Evolutionary conservation across 2,113 vertebrate species (phyloP).

Genomic region (Lates calcarifer): DNA sequence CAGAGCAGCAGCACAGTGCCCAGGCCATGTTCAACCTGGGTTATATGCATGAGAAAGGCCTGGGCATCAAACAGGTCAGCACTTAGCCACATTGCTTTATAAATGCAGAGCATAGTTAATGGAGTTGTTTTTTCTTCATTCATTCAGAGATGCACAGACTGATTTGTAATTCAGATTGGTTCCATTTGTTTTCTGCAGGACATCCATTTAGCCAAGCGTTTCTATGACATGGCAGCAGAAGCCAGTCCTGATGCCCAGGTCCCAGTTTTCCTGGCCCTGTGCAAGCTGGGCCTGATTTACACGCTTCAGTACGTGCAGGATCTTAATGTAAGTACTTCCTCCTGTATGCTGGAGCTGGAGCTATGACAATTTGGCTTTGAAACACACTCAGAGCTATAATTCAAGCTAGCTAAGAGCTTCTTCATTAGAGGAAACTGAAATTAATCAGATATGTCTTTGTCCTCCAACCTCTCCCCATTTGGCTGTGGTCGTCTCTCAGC

Average conservation of each 20-base stretch:
- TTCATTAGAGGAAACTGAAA: background rate
- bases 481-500: constrained; percentile 75
- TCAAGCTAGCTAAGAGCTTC: constrained; percentile 3
- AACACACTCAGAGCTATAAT: background rate
- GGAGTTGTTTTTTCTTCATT: rapidly evolving
- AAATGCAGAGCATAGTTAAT: background rate
- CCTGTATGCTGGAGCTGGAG: background rate
- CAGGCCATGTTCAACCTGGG: constrained; percentile 99
- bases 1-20: constrained; percentile 97
- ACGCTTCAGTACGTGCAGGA: constrained; percentile 92
- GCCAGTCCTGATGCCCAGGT: constrained; percentile 98
- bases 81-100: background rate
- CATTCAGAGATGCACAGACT: background rate
- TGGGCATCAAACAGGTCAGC: constrained; percentile 96
- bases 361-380: constrained; percentile 16
- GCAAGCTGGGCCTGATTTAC: constrained; percentile 94
- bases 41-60: constrained; percentile 98
- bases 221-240: constrained; percentile 99
- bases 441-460: background rate
- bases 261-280: constrained; percentile 96
- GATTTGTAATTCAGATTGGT: background rate
- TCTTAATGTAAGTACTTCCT: constrained; percentile 90
- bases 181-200: constrained; percentile 83
- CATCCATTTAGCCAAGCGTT: constrained; percentile 97
- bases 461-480: background rate